phyloP scores from a whole-genome alignment of 1,140 invertebrate species.

The Hyphantria cunea region DNA sequence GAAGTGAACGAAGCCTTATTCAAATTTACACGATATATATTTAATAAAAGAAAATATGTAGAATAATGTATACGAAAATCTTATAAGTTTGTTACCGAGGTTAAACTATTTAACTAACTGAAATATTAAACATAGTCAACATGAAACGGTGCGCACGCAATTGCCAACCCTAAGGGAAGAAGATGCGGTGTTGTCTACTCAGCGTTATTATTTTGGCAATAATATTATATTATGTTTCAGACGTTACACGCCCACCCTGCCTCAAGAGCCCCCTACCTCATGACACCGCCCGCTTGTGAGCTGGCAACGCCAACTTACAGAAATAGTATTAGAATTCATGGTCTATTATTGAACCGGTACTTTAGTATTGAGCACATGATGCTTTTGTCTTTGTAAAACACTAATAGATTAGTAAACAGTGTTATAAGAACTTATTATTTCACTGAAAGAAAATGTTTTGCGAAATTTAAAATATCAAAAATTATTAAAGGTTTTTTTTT shows the following conservation, averaged over 20 bases:
- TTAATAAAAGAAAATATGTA: no score
- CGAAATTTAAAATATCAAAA: no score
- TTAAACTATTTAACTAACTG: background rate
- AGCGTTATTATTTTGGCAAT: conserved; percentile 75
- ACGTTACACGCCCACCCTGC: conserved; percentile 44
- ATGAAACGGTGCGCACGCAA: conserved; percentile 20
- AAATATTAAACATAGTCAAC: conserved; percentile 1
- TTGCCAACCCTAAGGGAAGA: conserved; percentile 43
- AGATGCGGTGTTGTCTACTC: conserved; percentile 50
- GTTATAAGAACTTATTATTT: no score
- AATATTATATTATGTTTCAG: conserved; percentile 65
- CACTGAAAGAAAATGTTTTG: no score
- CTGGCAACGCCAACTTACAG: conserved; percentile 60
- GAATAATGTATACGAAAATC: no score
- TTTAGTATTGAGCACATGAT: conserved; percentile 58
- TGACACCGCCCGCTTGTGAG: conserved; percentile 11
- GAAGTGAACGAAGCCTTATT: no score
- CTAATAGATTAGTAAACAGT: background rate
- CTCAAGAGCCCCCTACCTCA: conserved; percentile 3
- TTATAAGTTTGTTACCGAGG: no score
- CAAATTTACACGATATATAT: no score
- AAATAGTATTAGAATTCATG: conserved; percentile 73
- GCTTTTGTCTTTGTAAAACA: conserved; percentile 49
- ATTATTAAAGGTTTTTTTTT: no score
- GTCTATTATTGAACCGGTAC: conserved; percentile 68